Evolutionary conservation across 2,797 vertebrate genomes (phyloP), one percentile per base, ranked within the genome.

Genomic region (Sebastes vulpes): DNA sequence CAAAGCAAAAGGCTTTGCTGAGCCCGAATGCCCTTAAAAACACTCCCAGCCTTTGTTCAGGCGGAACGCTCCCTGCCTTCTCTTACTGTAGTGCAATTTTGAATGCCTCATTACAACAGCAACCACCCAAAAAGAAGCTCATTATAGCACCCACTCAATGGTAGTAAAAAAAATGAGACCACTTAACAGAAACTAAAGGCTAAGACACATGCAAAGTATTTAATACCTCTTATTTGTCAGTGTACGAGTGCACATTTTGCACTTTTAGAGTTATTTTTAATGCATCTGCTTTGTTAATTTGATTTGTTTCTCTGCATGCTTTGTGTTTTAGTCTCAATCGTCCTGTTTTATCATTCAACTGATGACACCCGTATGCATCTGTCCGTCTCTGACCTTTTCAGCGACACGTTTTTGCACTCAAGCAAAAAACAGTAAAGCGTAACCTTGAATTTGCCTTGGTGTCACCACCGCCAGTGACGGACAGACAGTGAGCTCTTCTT

Each of bases 401-500:
- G 12, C n/a, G 61, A 52, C 69, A 26, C 1, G 10, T 54, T 72
- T 54, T 71, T 23, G 58, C 35, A 63, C 66, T 26, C 3, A 4
- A 53, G 53, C 8, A 1, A 11, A 66, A 42, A 79, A 72, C 54
- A 10, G 25, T 48, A 20, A 70, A 60, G 46, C 1, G 0, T 52
- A 29, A 75, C 73, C 82, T 78, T 85, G 75, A 71, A 23, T 73
- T 77, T 87, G 28, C 69, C 58, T 31, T 74, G 1, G 3, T 69
- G 65, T 70, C 79, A 72, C 60, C 23, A 10, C 6, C 1, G 5
- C 21, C 23, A 28, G 1, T 77, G 61, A 81, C 32, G 28, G 61
- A 64, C 32, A 68, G 73, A 79, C 71, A 66, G 65, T 56, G 57
- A 72, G 79, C 75, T 79, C 70, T 69, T 80, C 72, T 60, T 78